A percentile compares a stretch with the other conserved stretches of the same genome.
Evolutionary conservation across 1,140 invertebrate species (phyloP).

Genomic region (Leucophenga varia): DNA sequence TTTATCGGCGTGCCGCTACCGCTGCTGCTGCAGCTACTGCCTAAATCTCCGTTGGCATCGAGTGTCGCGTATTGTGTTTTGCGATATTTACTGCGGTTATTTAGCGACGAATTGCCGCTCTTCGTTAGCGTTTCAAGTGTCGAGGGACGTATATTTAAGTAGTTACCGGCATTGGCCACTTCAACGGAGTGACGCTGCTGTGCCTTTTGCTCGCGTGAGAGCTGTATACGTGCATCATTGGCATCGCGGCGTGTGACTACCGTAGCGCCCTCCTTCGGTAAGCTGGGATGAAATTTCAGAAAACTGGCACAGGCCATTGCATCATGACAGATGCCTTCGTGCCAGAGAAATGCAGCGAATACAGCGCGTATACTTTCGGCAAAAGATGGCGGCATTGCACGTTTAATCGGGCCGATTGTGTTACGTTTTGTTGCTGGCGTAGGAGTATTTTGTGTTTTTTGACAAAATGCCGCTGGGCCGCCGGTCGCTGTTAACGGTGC

Average conservation of each 20-base stretch:
- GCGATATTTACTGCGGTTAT: slow-evolving; percentile 51
- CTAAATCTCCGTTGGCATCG: no score
- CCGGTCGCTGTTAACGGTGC: slow-evolving; percentile 1
- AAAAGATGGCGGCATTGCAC: slow-evolving; percentile 87
- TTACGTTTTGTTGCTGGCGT: slow-evolving; percentile 14
- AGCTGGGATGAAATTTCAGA: slow-evolving; percentile 88
- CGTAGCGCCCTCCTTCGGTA: slow-evolving; percentile 77
- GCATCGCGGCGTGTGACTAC: slow-evolving; percentile 66
- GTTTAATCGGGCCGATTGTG: slow-evolving; percentile 60
- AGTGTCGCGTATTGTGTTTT: slow-evolving; percentile 23
- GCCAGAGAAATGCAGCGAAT: slow-evolving; percentile 95
- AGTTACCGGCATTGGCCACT: slow-evolving; percentile 75
- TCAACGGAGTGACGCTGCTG: slow-evolving; percentile 84
- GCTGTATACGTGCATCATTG: slow-evolving; percentile 33
- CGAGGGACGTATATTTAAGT: slow-evolving; percentile 76
- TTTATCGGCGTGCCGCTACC: slow-evolving; percentile 16
- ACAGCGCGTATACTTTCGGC: slow-evolving; percentile 90
- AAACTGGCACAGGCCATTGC: slow-evolving; percentile 97
- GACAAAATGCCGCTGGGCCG: not conserved
- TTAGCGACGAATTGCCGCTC: slow-evolving; percentile 61
- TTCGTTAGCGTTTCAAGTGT: slow-evolving; percentile 74
- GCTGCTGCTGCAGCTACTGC: not conserved
- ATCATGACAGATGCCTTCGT: slow-evolving; percentile 94
- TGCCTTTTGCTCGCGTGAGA: slow-evolving; percentile 61
- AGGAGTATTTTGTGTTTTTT: not conserved